Base-by-base conservation (phyloP, 2,888 invertebrate genomes). In the Dorcus parallelipipedus region DNA sequence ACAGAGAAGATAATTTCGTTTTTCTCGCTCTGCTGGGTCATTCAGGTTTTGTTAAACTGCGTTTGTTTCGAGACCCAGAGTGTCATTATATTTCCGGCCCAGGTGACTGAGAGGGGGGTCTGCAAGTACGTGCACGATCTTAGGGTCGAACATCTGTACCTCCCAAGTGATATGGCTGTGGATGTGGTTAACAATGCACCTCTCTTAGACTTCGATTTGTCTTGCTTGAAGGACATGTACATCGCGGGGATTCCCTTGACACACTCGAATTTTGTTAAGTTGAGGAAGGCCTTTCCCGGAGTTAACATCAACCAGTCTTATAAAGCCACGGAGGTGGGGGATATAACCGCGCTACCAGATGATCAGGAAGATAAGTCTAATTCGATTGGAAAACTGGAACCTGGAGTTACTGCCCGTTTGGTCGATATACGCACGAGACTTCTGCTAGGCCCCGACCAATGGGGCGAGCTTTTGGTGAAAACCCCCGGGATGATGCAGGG, bases 51-150 rank as follows among this genome's bases (percentile, higher is more conserved):
- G 9, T 48, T 74, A 7, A 61, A 63, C 9, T 76, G 74, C 54
- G 58, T 67, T 2, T 71, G 68, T 9, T 70, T 75, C 39, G 71
- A 75, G 47, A 54, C 58, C 2, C 59, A 62, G 2, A 54, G 69
- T 0, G 67, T 70, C 3, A 60, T 69, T 50, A 70, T 76, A 9
- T 50, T 72, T 26, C 66, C 71, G 0, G 67, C 64, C 0, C 49
- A 57, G 14, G 73, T 73, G 39, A 65, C 64, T 1, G 74, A 73
- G 54, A 62, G 74, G 45, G 59, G 54, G 9, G 71, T 71, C 9
- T 75, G 73, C 54, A 72, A 71, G 48, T 58, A 72, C 33, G 71
- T 75, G 4, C 73, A 75, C 40, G 75, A 76, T 61, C 67, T 74
- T 53, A 61, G 67, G 8, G 68, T 76, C 23, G 73, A 73, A 48